These are phyloP conservation scores for Zosterops hypoxanthus DNA, from an alignment of 2,113 vertebrate genomes.

Conservation along the genomic window DNA sequence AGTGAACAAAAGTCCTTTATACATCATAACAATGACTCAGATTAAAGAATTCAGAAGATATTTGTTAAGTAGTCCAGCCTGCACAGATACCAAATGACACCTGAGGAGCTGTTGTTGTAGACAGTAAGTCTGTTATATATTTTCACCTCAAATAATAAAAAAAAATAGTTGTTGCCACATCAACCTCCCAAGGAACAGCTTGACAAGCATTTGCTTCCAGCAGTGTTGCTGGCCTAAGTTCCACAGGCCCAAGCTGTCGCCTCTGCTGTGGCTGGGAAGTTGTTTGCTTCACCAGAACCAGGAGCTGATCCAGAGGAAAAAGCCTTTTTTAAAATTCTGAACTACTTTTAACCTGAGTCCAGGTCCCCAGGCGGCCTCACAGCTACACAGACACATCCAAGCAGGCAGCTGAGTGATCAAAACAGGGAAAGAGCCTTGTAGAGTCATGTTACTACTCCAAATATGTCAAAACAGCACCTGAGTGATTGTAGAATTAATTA, in stretches of 20 bases:
- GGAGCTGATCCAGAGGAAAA: neutral
- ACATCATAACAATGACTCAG: neutral
- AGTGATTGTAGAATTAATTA: neutral
- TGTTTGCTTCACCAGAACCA: neutral
- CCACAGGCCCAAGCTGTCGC: neutral
- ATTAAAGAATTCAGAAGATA: neutral
- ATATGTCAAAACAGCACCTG: neutral
- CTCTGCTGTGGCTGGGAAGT: neutral
- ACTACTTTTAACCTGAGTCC: neutral
- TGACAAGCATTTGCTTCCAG: neutral
- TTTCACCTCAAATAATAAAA: neutral
- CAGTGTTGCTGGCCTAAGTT: neutral
- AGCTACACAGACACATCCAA: neutral
- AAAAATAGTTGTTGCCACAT: neutral
- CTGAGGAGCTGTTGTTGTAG: neutral
- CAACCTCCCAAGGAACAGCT: neutral
- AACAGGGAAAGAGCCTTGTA: neutral
- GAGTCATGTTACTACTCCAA: neutral
- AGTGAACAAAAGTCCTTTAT: neutral
- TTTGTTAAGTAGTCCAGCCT: neutral
- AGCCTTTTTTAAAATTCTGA: neutral
- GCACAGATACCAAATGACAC: neutral
- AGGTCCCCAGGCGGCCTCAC: neutral
- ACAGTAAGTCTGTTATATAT: neutral
- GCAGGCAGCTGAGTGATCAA: neutral